These are phyloP conservation scores for Diaprepes abbreviatus DNA, from an alignment of 2,888 invertebrate genomes.

Conservation along the genomic window DNA sequence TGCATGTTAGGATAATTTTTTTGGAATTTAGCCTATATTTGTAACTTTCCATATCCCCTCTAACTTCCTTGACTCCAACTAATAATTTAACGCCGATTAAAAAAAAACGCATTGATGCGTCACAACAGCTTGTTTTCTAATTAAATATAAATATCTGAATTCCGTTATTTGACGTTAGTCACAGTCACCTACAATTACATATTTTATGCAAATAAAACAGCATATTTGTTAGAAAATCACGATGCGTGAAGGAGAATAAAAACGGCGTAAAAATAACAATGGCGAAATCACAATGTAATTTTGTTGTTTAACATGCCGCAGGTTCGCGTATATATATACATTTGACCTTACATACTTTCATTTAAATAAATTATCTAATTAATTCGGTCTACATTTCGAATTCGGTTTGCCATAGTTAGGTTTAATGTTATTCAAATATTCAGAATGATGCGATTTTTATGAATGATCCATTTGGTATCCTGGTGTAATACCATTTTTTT, in stretches of 20 bases:
- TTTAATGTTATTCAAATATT: no score
- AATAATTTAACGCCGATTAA: no score
- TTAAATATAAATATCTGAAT: neutral
- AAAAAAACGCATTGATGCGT: no score
- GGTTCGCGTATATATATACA: neutral
- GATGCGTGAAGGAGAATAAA: slow-evolving; percentile 25
- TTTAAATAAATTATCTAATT: slow-evolving; percentile 29
- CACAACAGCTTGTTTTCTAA: neutral
- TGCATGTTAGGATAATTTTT: no score
- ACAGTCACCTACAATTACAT: slow-evolving; percentile 9
- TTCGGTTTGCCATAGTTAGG: no score
- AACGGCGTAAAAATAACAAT: slow-evolving; percentile 31
- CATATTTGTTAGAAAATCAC: slow-evolving; percentile 1
- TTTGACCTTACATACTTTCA: slow-evolving; percentile 22
- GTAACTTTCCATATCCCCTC: no score
- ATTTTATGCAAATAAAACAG: slow-evolving; percentile 18
- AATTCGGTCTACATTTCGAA: slow-evolving; percentile 8
- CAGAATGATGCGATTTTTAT: no score
- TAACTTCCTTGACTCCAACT: no score
- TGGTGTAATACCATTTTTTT: no score
- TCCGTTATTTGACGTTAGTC: neutral
- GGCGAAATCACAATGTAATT: slow-evolving; percentile 16
- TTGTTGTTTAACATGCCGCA: slow-evolving; percentile 16
- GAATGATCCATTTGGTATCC: no score
- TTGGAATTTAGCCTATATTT: no score